Evolutionary conservation across 2,888 invertebrate genomes (phyloP).

Genomic region (Hipparchia sbordonii): DNA sequence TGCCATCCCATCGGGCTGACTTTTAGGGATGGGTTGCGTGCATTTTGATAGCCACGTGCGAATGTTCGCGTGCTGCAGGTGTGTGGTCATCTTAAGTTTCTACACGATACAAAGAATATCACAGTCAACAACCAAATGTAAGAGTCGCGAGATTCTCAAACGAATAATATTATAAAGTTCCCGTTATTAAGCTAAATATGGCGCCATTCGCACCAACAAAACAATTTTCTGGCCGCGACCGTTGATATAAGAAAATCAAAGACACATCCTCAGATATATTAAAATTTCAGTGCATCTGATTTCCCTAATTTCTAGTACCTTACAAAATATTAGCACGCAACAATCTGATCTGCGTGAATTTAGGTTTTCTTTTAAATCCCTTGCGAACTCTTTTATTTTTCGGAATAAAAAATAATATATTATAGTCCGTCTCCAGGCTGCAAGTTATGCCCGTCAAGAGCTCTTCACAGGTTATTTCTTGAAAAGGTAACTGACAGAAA

Average conservation of each 20-base stretch:
- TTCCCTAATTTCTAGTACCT: neutral
- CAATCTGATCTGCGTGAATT: too few relatives aligned
- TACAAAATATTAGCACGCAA: too few relatives aligned
- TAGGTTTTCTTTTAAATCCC: too few relatives aligned
- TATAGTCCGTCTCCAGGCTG: too few relatives aligned
- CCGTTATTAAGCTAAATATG: conserved; percentile 11
- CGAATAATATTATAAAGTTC: conserved; percentile 7
- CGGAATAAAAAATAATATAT: too few relatives aligned
- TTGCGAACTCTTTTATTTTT: neutral
- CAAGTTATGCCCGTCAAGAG: too few relatives aligned
- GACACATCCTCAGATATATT: neutral
- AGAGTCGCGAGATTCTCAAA: neutral
- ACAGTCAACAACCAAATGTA: neutral
- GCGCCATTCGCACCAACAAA: conserved; percentile 1
- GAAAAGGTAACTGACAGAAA: too few relatives aligned
- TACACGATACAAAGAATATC: conserved; percentile 1
- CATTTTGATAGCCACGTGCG: too few relatives aligned
- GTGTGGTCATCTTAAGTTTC: neutral
- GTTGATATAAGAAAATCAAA: neutral
- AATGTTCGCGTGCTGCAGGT: too few relatives aligned
- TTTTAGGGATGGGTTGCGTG: too few relatives aligned
- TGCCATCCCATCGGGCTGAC: too few relatives aligned
- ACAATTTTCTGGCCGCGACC: conserved; percentile 2
- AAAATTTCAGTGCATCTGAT: neutral
- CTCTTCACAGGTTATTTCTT: too few relatives aligned